Conservation (phyloP, 2,888 invertebrate genomes). For the Eristalis arbustorum region DNA sequence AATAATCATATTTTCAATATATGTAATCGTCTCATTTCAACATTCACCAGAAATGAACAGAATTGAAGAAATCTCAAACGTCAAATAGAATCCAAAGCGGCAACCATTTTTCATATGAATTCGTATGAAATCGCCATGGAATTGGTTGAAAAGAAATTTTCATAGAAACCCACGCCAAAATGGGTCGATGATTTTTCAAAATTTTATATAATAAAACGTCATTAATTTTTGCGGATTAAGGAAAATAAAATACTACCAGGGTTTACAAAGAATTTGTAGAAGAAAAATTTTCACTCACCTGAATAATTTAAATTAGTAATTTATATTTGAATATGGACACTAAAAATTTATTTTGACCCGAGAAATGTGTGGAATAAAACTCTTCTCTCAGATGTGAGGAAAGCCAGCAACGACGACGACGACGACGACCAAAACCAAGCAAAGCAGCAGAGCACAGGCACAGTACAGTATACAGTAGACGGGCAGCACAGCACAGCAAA, state of each 20-base stretch:
- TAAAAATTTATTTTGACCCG: slow-evolving; percentile 69
- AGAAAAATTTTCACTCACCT: slow-evolving; percentile 74
- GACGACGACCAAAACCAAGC: slow-evolving; percentile 18
- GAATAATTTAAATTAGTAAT: slow-evolving; percentile 70
- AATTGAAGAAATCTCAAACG: slow-evolving; percentile 25
- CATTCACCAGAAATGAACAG: slow-evolving; percentile 6
- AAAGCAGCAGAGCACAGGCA: background rate
- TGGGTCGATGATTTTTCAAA: slow-evolving; percentile 72
- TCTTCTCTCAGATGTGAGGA: slow-evolving; percentile 65
- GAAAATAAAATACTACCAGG: slow-evolving; percentile 73
- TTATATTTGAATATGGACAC: slow-evolving; percentile 70
- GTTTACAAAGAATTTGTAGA: slow-evolving; percentile 72
- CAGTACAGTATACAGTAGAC: slow-evolving; percentile 11
- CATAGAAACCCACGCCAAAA: slow-evolving; percentile 72
- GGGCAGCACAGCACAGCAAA: slow-evolving; percentile 3
- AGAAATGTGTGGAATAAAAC: slow-evolving; percentile 68
- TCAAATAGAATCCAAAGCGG: slow-evolving; percentile 3
- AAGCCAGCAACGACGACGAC: slow-evolving; percentile 9
- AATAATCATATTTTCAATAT: slow-evolving; percentile 60
- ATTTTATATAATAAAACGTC: slow-evolving; percentile 72
- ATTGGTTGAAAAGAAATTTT: slow-evolving; percentile 66
- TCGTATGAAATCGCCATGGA: slow-evolving; percentile 69
- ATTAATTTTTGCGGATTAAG: slow-evolving; percentile 72
- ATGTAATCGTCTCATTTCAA: slow-evolving; percentile 13
- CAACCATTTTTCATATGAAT: slow-evolving; percentile 62